Conservation (phyloP, 2,797 vertebrate genomes). For the Nyctalus aviator region DNA sequence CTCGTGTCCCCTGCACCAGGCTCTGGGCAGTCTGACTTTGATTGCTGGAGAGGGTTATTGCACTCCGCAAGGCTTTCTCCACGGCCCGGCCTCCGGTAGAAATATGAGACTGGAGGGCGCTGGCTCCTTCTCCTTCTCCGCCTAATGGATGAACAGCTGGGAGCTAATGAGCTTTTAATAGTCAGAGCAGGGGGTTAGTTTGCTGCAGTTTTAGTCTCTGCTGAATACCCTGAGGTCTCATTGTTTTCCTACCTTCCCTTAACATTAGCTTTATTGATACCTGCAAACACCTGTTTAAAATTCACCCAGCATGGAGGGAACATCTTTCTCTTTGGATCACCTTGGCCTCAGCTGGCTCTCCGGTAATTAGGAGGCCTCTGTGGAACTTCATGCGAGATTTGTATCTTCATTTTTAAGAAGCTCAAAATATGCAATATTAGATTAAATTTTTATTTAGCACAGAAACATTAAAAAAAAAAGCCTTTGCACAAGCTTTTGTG, state of each 20-base stretch:
- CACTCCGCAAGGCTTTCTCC: conserved; percentile 54
- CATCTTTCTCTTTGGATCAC: conserved; percentile 76
- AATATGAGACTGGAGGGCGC: conserved; percentile 34
- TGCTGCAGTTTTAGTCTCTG: conserved; percentile 46
- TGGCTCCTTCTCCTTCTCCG: neutral
- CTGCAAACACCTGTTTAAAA: conserved; percentile 79
- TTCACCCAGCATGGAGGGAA: conserved; percentile 61
- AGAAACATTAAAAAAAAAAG: neutral
- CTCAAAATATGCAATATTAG: conserved; percentile 49
- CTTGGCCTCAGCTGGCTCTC: conserved; percentile 69
- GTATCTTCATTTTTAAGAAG: conserved; percentile 61
- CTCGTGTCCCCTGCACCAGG: neutral
- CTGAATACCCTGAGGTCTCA: conserved; percentile 66
- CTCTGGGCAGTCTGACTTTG: conserved; percentile 53
- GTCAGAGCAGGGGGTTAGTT: conserved; percentile 67
- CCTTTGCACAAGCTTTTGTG: neutral
- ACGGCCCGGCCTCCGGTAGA: conserved; percentile 36
- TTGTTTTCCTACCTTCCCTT: conserved; percentile 75
- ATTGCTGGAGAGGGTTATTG: conserved; percentile 58
- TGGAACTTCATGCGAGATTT: conserved; percentile 39
- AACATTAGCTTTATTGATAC: conserved; percentile 78
- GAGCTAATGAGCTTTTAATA: conserved; percentile 83
- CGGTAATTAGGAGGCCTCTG: conserved; percentile 56
- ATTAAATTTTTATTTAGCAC: conserved; percentile 49
- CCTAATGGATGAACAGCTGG: conserved; percentile 81